Percentiles rank a stretch among this genome's conserved stretches.
phyloP scores from a whole-genome alignment of 2,113 vertebrate species.

The Euleptes europaea region DNA sequence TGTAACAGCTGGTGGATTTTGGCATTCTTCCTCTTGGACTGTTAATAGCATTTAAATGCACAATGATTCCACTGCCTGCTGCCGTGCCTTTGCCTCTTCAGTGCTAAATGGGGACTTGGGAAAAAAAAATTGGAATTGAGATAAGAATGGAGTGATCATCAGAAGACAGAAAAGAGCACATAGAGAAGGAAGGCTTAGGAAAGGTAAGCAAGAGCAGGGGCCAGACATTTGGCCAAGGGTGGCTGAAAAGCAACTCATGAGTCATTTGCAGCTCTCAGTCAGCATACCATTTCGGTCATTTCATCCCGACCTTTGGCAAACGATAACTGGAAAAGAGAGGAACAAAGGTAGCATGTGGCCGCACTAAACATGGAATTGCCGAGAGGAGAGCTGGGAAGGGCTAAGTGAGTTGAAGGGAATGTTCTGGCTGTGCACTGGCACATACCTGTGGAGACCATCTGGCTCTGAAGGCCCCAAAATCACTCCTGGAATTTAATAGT shows the following conservation, averaged over 20 bases:
- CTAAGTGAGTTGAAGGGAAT: too few relatives aligned
- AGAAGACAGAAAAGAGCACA: neutral
- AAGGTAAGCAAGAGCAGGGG: neutral
- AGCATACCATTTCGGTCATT: neutral
- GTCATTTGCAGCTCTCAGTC: neutral
- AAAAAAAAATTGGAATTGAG: slow-evolving; percentile 17
- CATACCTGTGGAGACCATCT: neutral
- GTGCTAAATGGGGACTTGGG: slow-evolving; percentile 43
- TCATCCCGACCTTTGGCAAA: neutral
- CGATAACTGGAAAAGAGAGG: neutral
- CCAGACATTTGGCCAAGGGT: neutral
- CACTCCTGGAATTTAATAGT: too few relatives aligned
- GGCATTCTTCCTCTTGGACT: slow-evolving; percentile 49
- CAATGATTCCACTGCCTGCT: slow-evolving; percentile 46
- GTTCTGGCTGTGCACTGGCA: too few relatives aligned
- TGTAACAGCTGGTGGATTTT: slow-evolving; percentile 65
- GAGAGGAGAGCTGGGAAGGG: neutral
- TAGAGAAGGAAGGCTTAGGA: neutral
- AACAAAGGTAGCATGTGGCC: neutral
- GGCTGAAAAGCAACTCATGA: neutral
- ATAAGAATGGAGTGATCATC: neutral
- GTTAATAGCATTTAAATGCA: slow-evolving; percentile 60
- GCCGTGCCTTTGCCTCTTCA: slow-evolving; percentile 30
- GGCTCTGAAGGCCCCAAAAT: too few relatives aligned
- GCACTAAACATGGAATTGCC: neutral